Base-by-base conservation (phyloP, 2,797 vertebrate genomes). In the Dromococcyx pavoninus region DNA sequence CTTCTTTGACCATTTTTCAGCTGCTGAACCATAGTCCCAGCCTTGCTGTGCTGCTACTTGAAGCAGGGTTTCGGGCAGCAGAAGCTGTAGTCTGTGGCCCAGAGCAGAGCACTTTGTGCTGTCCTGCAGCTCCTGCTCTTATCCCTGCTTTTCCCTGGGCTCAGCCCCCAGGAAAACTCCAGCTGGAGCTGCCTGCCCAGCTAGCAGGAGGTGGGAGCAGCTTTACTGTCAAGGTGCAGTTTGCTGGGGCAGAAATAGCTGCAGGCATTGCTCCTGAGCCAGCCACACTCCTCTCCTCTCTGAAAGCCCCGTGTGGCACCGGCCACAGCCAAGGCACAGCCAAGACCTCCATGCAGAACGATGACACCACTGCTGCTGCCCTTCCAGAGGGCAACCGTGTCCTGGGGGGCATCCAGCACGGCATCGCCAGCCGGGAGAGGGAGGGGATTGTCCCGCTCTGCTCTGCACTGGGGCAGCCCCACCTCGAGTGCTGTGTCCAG, bases 221-320 rank as follows among this genome's bases (percentile, higher is more conserved):
- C 51, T 72, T 28, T 0, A 6, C 32, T 1, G 0, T 22, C 0
- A 0, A 75, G 24, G 39, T 19, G 37, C 5, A 1, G 17, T 70
- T 81, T 51, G 62, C 54, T 46, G 39, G 1, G 24, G 33, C 66
- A 89, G 78, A 32, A 66, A 11, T 17, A n/a, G 48, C 33, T 73
- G 41, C 50, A 9, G 5, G 4, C 1, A 2, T 67, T 78, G 71
- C 67, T 92, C 58, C 54, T 30, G 41, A 61, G 64, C 62, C 48
- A 57, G 33, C 21, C 23, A 4, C 35, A 16, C 89, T 43, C n/a
- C 35, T 54, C 12, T 50, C 64, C 48, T 46, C 39, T 66, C 41
- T 64, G 33, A 48, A 35, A 88, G 28, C 35, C 53, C 43, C 0
- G 0, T n/a, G 46, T 33, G 80, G 66, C 75, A 18, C 62, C 10